Evolutionary conservation across 2,113 vertebrate species (phyloP).

Genomic region (Cottus gobio): DNA sequence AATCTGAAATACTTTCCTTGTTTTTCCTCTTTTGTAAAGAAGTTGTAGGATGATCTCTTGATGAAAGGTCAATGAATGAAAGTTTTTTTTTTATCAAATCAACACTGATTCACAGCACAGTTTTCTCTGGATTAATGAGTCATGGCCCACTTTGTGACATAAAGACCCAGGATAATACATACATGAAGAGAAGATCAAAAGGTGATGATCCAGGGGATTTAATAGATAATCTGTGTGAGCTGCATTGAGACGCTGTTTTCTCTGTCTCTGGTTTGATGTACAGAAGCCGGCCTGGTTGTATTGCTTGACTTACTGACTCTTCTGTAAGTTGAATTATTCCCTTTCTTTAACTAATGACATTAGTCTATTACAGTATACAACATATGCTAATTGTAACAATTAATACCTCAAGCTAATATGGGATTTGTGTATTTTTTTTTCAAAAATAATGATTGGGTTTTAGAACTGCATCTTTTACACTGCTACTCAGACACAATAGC

Average conservation of each 20-base stretch:
- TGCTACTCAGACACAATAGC: background rate
- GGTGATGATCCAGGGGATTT: slow-evolving; percentile 35
- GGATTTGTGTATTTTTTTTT: background rate
- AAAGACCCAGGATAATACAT: slow-evolving; percentile 29
- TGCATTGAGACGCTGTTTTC: background rate
- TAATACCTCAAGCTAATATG: background rate
- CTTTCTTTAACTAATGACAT: background rate
- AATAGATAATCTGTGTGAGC: slow-evolving; percentile 39
- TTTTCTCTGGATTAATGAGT: slow-evolving; percentile 10
- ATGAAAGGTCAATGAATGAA: background rate
- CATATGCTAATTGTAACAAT: background rate
- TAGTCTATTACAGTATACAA: background rate
- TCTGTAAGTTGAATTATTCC: background rate
- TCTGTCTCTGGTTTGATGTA: background rate
- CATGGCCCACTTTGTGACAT: slow-evolving; percentile 8
- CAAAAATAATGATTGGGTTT: background rate
- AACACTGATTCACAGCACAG: background rate
- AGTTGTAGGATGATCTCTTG: background rate
- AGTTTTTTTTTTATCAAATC: background rate
- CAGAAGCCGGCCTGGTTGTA: background rate
- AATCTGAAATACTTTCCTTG: background rate
- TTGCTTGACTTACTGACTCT: background rate
- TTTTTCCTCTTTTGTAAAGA: background rate
- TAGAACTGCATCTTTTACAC: background rate
- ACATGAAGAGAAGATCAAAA: slow-evolving; percentile 19